Evolutionary conservation across 2,797 vertebrate genomes (phyloP).

Genomic region (Cheirogaleus major): DNA sequence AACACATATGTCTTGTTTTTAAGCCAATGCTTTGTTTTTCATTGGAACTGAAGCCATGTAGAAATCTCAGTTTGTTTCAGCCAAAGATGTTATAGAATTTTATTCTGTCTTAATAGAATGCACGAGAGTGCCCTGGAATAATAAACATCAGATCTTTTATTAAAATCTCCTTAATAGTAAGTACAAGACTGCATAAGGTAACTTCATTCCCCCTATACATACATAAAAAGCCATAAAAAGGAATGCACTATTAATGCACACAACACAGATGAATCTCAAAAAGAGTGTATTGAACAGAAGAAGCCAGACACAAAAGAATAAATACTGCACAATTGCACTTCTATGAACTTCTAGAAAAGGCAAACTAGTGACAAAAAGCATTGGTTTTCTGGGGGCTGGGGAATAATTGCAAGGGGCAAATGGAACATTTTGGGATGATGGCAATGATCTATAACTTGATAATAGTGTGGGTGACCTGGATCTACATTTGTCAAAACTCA

Average conservation of each 20-base stretch:
- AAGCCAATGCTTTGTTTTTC: background rate
- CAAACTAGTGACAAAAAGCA: background rate
- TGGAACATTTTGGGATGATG: background rate
- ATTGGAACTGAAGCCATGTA: background rate
- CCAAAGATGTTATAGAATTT: background rate
- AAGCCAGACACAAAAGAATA: background rate
- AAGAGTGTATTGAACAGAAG: background rate
- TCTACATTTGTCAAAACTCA: background rate
- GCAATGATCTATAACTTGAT: background rate
- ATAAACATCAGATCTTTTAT: background rate
- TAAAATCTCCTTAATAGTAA: background rate
- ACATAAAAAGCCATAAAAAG: background rate
- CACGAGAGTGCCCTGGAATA: background rate
- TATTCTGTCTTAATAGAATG: background rate
- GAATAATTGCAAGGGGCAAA: too few species aligned
- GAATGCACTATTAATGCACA: background rate
- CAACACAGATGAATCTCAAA: background rate
- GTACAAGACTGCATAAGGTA: background rate
- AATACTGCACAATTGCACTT: background rate
- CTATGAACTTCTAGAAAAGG: background rate
- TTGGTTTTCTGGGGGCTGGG: background rate
- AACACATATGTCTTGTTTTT: background rate
- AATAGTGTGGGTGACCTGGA: background rate
- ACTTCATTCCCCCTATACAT: background rate
- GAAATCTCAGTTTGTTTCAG: conserved; percentile 5